Base-by-base conservation (phyloP, 2,797 vertebrate species). In the Cirrhinus mrigala region DNA sequence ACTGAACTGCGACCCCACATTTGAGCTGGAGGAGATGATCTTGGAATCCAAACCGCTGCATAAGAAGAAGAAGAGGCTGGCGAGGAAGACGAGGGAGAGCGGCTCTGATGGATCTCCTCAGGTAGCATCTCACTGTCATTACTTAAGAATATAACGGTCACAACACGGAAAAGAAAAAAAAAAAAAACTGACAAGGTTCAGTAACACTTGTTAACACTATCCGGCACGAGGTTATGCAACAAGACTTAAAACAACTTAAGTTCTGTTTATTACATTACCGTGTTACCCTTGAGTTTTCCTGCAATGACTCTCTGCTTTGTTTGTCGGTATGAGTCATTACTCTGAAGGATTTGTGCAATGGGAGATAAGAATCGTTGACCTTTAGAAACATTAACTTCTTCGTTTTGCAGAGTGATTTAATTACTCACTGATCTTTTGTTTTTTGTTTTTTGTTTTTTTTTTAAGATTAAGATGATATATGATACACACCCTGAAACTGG, bases 1-100 rank as follows among this genome's bases (percentile, higher is more conserved):
- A 89, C 92, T 99, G 62, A 99, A 99, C 90, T 99, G 98, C 85
- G 98, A 99, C 91, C 98, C 98, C 10, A 93, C 97, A 1, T 99
- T 99, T 90, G 98, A 99, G 91, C 95, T 99, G 76, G 98, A 99
- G 93, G 98, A 99, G 94, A 99, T 99, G 98, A 99, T 99, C 90
- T 94, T 99, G 85, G 98, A 99, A 92, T 97, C 98, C 79, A 99
- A 97, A 92, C 98, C 98, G 0, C 96, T 99, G 86, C 98, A 99
- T 90, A 99, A 99, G 94, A 99, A 99, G 92, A 99, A 99, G 90
- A 99, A 98, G 84, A 95, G 98, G 16, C 93, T 99, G 79, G 98
- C 97, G 0, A 97, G 96, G 87, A 99, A 96, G 92, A 95, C 95
- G 82, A 97, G 93, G 84, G 97, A 97, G 73, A 94, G 91, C 71